phyloP scores from a whole-genome alignment of 2,113 vertebrate species.

The Menura novaehollandiae region DNA sequence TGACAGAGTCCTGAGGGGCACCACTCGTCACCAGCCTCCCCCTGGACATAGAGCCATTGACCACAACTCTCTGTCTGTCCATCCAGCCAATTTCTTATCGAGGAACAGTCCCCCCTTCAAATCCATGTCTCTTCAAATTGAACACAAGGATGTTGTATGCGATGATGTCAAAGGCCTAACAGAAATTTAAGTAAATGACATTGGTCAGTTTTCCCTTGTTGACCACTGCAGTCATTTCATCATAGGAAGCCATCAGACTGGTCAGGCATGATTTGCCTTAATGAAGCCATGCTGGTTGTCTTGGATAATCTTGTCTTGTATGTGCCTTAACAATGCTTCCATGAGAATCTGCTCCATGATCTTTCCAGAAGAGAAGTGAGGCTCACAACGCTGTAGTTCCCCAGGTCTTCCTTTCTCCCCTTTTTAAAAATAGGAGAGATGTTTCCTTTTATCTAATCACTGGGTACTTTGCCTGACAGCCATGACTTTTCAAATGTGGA shows the following conservation, averaged over 20 bases:
- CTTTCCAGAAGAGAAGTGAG: not conserved
- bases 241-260: not conserved
- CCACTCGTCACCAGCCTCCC: fast-evolving
- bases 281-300: not conserved
- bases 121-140: not conserved
- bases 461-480: not conserved
- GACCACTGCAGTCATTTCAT: not conserved
- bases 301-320: not conserved
- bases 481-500: not conserved
- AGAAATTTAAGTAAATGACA: not conserved
- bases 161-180: not conserved
- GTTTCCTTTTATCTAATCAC: not conserved
- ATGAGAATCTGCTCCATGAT: not conserved
- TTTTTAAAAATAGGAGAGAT: not conserved
- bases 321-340: not conserved
- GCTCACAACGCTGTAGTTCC: not conserved
- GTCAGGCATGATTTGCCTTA: not conserved
- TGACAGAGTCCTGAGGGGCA: not conserved
- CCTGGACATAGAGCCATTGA: fast-evolving
- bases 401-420: not conserved
- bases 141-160: not conserved
- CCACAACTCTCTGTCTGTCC: not conserved
- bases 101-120: not conserved
- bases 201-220: not conserved
- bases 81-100: not conserved